Base-by-base conservation (phyloP, 2,797 vertebrate genomes). In the Danio kyathit region DNA sequence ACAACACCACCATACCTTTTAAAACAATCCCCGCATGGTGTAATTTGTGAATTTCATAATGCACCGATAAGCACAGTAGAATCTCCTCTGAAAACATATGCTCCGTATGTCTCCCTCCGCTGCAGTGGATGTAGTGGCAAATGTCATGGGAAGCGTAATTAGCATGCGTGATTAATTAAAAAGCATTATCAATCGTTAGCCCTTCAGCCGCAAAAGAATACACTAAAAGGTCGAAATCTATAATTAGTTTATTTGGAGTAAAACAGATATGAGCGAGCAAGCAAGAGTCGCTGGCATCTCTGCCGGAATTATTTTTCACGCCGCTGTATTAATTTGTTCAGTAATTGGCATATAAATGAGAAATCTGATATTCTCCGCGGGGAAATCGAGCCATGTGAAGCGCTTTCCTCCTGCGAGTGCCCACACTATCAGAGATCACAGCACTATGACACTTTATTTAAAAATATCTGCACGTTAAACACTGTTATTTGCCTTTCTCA, bases 181-280 rank as follows among this genome's bases (percentile, higher is more conserved):
- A 87, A 83, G 67, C 80, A 76, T 80, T 80, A 69, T 82, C 73
- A 84, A 59, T 75, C 79, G 41, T 74, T 75, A 88, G 80, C 85
- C 82, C 63, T 70, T 78, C 49, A 59, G 75, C 65, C 14, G 46
- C 29, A 43, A 10, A 54, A 84, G 84, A 88, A 80, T 52, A 63
- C 69, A 66, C 79, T 83, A 82, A 82, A 90, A 83, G 86, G 87
- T 89, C 75, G 73, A 52, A 77, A 81, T 86, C 82, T 85, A 83
- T 90, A 87, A 91, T 89, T 86, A 87, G 80, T 84, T 82, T 88
- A 89, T 90, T 88, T 87, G 83, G 69, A 82, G 79, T 64, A 79
- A 87, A 85, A 69, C 73, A 82, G 80, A 85, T 83, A 86, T 79
- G 74, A 82, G 82, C 41, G 74, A 80, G 77, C 76, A 76, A 85